Evolutionary conservation across 2,888 invertebrate species (phyloP).

Genomic region (Tortrix viridana): DNA sequence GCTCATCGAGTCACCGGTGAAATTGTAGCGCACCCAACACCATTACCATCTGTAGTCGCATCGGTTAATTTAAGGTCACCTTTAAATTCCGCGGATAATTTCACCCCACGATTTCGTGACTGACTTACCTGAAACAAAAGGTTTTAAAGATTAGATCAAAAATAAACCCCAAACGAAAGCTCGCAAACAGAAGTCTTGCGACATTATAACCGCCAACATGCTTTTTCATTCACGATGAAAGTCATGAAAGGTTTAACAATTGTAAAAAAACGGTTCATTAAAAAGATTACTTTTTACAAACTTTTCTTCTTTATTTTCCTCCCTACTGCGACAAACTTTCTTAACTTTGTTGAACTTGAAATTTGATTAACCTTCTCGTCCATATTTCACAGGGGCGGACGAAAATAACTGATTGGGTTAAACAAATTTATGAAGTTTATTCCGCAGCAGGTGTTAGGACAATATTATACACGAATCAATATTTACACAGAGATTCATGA

Average conservation of each 20-base stretch:
- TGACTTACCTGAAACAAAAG: conserved; percentile 30
- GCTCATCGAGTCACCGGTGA: conserved; percentile 1
- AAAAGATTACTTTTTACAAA: background rate
- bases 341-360: background rate
- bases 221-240: background rate
- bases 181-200: background rate
- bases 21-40: conserved; percentile 20
- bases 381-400: background rate
- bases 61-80: conserved; percentile 18
- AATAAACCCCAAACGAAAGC: too few species aligned
- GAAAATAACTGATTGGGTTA: background rate
- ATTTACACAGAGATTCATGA: too few species aligned
- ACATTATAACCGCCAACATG: background rate
- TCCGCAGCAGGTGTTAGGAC: too few species aligned
- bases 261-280: background rate
- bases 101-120: background rate
- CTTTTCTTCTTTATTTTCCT: background rate
- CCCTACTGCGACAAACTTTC: background rate
- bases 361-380: background rate
- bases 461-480: too few species aligned
- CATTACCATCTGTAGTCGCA: conserved; percentile 5
- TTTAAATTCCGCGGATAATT: background rate
- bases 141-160: conserved; percentile 6
- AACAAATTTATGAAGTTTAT: too few species aligned
- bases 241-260: background rate